Evolutionary conservation across 2,888 invertebrate species (phyloP).

Genomic region (Axea sp.): DNA sequence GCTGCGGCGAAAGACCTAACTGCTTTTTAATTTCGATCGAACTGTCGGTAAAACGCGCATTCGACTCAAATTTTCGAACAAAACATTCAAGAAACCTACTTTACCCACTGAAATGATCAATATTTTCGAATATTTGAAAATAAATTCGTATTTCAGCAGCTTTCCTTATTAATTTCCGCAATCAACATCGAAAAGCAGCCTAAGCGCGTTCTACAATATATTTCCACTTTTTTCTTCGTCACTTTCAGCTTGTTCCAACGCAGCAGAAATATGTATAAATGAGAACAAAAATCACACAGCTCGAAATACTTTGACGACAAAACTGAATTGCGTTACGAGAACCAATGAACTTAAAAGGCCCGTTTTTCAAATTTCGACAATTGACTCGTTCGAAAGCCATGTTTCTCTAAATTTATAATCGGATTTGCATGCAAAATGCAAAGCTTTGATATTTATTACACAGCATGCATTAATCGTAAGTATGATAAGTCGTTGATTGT

Average conservation of each 20-base stretch:
- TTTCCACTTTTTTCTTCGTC: no score
- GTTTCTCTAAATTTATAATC: constrained; percentile 42
- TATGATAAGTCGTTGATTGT: constrained; percentile 56
- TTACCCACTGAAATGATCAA: constrained; percentile 13
- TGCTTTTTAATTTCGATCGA: background rate
- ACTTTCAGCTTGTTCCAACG: no score
- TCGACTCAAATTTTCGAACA: background rate
- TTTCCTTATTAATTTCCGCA: no score
- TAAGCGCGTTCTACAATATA: no score
- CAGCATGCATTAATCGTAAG: constrained; percentile 49
- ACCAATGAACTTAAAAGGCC: background rate
- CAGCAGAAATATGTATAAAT: no score
- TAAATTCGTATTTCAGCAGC: no score
- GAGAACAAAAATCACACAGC: no score
- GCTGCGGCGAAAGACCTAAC: constrained; percentile 47
- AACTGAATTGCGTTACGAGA: no score
- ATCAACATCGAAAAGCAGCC: no score
- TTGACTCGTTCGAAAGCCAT: constrained; percentile 6
- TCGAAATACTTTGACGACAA: no score
- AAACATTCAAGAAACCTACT: constrained; percentile 16
- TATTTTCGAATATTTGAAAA: no score
- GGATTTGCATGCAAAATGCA: constrained; percentile 40
- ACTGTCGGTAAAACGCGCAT: constrained; percentile 65
- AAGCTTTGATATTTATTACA: constrained; percentile 57
- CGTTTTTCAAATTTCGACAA: background rate